Conservation (phyloP, 2,797 vertebrate species). For the Falco peregrinus region DNA sequence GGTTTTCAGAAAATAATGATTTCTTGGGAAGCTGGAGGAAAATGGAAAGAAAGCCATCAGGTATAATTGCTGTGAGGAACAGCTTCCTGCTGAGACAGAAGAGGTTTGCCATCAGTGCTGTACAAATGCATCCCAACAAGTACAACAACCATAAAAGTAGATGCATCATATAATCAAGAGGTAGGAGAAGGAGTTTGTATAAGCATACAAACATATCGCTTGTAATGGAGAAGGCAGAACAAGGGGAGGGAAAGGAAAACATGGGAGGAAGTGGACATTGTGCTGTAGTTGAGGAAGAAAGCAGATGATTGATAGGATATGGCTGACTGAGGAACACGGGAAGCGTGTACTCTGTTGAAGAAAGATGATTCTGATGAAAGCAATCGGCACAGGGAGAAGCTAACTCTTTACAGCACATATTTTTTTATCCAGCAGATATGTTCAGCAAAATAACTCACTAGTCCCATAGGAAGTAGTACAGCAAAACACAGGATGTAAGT, state of each 20-base stretch:
- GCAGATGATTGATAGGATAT: neutral
- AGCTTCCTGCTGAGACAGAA: constrained; percentile 73
- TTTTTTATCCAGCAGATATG: neutral
- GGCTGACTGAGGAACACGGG: constrained; percentile 6
- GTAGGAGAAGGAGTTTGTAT: constrained; percentile 49
- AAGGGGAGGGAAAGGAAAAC: constrained; percentile 24
- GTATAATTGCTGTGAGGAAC: constrained; percentile 72
- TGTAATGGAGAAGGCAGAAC: constrained; percentile 17
- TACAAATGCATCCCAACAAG: constrained; percentile 71
- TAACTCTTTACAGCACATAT: neutral
- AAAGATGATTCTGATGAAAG: neutral
- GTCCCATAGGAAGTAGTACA: neutral
- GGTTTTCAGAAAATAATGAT: constrained; percentile 71
- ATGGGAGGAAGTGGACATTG: constrained; percentile 39
- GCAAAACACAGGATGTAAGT: neutral
- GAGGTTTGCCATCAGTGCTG: constrained; percentile 65
- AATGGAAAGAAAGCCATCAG: constrained; percentile 75
- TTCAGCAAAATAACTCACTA: neutral
- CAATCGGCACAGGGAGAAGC: neutral
- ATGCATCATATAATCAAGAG: constrained; percentile 66
- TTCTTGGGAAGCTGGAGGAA: constrained; percentile 75
- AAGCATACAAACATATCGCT: neutral
- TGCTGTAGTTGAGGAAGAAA: constrained; percentile 42
- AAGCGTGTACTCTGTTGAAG: neutral
- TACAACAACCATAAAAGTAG: constrained; percentile 71